A percentile compares a stretch with the other conserved stretches of the same genome.
These are phyloP conservation scores for Dolichoris vasculosae DNA, from an alignment of 1,140 invertebrate species.

Conservation along the genomic window DNA sequence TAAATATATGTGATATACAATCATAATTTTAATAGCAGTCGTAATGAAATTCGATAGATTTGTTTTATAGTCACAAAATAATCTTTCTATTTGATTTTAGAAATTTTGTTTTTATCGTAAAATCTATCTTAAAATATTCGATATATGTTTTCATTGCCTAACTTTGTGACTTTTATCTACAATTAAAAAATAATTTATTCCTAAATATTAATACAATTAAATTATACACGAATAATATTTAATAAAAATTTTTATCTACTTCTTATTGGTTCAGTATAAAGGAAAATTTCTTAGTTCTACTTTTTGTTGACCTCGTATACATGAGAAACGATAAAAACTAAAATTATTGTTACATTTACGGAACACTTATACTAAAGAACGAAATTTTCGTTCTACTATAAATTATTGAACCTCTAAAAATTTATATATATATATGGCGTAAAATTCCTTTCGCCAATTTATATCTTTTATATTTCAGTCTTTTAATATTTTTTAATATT, in stretches of 20 bases:
- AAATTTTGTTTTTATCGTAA: too few relatives aligned
- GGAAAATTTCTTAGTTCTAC: background rate
- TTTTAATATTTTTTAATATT: background rate
- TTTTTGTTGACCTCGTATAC: background rate
- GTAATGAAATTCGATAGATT: too few relatives aligned
- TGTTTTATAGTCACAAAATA: too few relatives aligned
- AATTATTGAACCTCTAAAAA: too few relatives aligned
- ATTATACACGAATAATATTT: background rate
- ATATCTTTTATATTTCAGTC: background rate
- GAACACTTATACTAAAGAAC: background rate
- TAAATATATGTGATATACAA: too few relatives aligned
- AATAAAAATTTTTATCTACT: background rate
- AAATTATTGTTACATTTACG: constrained; percentile 1
- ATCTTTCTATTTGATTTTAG: too few relatives aligned
- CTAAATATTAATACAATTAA: too few relatives aligned
- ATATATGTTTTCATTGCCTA: too few relatives aligned
- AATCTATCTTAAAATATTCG: too few relatives aligned
- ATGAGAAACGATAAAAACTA: background rate
- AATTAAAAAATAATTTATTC: too few relatives aligned
- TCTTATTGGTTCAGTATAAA: background rate
- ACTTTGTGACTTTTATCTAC: too few relatives aligned
- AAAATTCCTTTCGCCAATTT: background rate
- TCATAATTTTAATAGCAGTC: too few relatives aligned
- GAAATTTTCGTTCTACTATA: background rate
- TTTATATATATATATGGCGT: background rate